A percentile compares a stretch with the other conserved stretches of the same genome.
Conservation (phyloP, 1,140 invertebrate genomes). For the Neodiprion pinetum region DNA sequence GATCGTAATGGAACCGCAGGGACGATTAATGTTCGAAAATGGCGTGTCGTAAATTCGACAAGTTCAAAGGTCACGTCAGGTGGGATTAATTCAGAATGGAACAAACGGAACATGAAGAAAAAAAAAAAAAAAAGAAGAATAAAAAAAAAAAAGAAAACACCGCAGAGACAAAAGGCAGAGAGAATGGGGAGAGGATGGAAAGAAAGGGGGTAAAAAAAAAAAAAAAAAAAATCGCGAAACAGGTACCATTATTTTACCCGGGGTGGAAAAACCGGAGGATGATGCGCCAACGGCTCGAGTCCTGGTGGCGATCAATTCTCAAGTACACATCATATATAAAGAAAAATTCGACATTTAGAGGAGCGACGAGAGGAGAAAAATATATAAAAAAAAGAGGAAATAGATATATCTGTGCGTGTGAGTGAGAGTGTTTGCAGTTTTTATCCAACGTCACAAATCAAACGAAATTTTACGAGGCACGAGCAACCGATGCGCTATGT, state of each 20-base stretch:
- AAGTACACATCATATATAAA: neutral
- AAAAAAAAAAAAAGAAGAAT: neutral
- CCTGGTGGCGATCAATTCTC: too few relatives aligned
- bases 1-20: too few relatives aligned
- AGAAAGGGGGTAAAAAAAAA: neutral
- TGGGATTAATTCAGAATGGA: neutral
- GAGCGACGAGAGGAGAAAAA: neutral
- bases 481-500: too few relatives aligned
- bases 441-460: too few relatives aligned
- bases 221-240: neutral
- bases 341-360: neutral
- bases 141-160: neutral
- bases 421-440: too few relatives aligned
- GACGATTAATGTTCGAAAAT: too few relatives aligned
- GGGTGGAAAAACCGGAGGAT: neutral
- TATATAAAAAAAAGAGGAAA: neutral
- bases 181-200: neutral
- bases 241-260: neutral
- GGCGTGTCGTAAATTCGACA: neutral
- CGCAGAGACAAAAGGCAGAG: neutral
- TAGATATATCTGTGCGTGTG: neutral
- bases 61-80: constrained; percentile 1
- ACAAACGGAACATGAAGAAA: neutral
- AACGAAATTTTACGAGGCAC: too few relatives aligned
- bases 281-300: neutral